Evolutionary conservation across 2,888 invertebrate genomes (phyloP).

Genomic region (Drosophila nr. perissopoda): DNA sequence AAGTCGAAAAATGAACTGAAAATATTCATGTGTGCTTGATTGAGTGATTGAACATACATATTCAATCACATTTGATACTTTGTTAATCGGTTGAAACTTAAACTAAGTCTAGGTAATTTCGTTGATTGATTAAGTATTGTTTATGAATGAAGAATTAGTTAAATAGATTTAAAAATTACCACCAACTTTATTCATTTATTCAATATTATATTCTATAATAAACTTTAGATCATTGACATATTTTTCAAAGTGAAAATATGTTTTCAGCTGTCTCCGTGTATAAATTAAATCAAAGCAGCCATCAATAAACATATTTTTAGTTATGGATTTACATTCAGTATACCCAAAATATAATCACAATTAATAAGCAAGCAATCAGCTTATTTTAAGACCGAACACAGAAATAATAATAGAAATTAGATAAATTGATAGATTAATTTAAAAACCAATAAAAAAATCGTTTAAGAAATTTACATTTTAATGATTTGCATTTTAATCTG

Average conservation of each 20-base stretch:
- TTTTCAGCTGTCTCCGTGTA: too few species aligned
- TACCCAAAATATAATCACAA: not conserved
- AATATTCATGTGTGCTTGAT: not conserved
- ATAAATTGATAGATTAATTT: not conserved
- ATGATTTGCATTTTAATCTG: not conserved
- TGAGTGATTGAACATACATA: not conserved
- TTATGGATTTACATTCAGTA: not conserved
- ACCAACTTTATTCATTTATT: not conserved
- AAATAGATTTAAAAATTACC: fast-evolving
- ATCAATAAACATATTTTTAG: not conserved
- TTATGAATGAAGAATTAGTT: not conserved
- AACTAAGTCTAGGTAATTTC: too few species aligned
- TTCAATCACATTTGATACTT: not conserved
- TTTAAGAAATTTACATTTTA: not conserved
- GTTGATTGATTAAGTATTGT: not conserved
- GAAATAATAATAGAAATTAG: not conserved
- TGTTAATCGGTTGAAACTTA: not conserved
- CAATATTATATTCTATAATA: not conserved
- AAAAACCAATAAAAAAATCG: not conserved
- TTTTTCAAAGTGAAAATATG: not conserved
- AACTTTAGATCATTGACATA: not conserved
- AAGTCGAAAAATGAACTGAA: not conserved
- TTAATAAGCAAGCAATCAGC: not conserved
- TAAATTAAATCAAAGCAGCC: not conserved
- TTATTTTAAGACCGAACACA: not conserved